Evolutionary conservation across 2,888 invertebrate genomes (phyloP).

Genomic region (Melanophora roralis): DNA sequence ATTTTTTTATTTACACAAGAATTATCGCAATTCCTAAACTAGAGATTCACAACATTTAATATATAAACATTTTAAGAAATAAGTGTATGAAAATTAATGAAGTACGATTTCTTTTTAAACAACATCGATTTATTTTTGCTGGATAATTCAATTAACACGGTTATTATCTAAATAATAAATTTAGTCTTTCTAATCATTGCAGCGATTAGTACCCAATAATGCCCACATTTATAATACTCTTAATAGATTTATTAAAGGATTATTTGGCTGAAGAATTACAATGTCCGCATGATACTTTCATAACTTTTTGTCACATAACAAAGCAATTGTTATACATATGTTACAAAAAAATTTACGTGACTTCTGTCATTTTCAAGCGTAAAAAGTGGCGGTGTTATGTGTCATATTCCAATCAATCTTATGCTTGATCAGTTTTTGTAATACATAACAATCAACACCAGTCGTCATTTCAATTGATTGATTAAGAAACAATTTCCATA

Average conservation of each 20-base stretch:
- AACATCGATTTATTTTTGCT: no score
- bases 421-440: constrained; percentile 43
- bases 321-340: constrained; percentile 36
- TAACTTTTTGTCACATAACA: constrained; percentile 30
- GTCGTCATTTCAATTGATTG: neutral
- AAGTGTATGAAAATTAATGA: no score
- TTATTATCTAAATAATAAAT: constrained; percentile 31
- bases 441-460: constrained; percentile 13
- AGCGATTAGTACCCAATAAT: constrained; percentile 7
- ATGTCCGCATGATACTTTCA: constrained; percentile 35
- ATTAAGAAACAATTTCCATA: constrained; percentile 5
- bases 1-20: no score
- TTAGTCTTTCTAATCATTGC: constrained; percentile 18
- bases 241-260: no score
- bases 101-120: no score
- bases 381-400: constrained; percentile 44
- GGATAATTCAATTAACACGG: no score
- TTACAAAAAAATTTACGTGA: no score
- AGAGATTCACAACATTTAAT: no score
- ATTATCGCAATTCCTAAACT: no score
- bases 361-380: no score
- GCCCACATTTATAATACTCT: no score
- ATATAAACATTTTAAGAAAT: no score
- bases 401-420: constrained; percentile 43
- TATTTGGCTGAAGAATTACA: neutral